Percentiles rank a stretch among this genome's conserved stretches.
Evolutionary conservation across 2,113 vertebrate species (phyloP).

Genomic region (Rhineura floridana): DNA sequence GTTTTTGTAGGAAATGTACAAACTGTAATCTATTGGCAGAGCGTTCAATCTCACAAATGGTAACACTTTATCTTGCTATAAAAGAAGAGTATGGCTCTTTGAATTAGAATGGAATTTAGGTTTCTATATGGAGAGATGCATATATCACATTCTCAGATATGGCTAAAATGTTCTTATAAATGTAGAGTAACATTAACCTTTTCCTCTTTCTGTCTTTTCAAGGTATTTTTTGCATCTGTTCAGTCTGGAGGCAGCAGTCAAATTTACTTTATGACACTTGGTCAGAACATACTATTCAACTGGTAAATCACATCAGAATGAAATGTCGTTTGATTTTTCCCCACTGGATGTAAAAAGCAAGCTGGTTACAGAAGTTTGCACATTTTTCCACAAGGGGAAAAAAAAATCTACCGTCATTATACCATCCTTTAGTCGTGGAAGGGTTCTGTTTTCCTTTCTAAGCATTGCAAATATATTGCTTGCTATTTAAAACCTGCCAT

Average conservation of each 20-base stretch:
- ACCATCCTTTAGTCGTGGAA: constrained; percentile 31
- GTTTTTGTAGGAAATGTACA: neutral
- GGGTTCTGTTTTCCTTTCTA: constrained; percentile 40
- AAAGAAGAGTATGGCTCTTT: constrained; percentile 1
- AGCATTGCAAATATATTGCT: constrained; percentile 38
- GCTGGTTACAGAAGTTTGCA: constrained; percentile 53
- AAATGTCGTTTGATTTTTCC: constrained; percentile 53
- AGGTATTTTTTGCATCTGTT: constrained; percentile 94
- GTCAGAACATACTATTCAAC: constrained; percentile 88
- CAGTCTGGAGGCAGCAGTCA: constrained; percentile 90
- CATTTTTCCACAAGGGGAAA: constrained; percentile 41
- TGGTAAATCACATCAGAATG: constrained; percentile 80
- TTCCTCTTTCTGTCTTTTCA: constrained; percentile 18
- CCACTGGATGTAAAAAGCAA: constrained; percentile 54
- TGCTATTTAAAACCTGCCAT: constrained; percentile 46
- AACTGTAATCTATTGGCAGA: neutral
- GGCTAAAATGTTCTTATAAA: constrained; percentile 48
- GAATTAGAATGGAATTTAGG: constrained; percentile 48
- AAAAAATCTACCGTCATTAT: constrained; percentile 32
- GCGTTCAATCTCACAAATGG: neutral
- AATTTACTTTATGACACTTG: constrained; percentile 96
- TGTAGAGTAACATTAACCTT: constrained; percentile 43
- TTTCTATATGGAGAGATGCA: constrained; percentile 2
- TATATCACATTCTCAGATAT: neutral
- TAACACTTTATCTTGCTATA: constrained; percentile 12